Conservation (phyloP, 2,888 invertebrate species). For the Alcis repandata region DNA sequence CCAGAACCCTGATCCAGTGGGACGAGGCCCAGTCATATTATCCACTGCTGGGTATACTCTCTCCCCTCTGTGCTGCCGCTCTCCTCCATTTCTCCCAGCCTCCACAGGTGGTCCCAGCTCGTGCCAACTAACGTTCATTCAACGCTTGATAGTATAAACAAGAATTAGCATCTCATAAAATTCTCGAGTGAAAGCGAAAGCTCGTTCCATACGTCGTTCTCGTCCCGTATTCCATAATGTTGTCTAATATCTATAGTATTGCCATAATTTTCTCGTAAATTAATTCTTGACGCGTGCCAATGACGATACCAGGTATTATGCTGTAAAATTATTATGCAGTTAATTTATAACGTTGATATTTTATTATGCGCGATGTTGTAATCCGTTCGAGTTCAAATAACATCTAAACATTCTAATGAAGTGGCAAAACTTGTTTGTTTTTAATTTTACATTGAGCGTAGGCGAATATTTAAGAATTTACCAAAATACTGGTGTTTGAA, state of each 20-base stretch:
- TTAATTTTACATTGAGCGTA: not conserved
- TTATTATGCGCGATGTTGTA: slow-evolving; percentile 22
- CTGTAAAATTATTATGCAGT: slow-evolving; percentile 9
- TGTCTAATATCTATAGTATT: slow-evolving; percentile 1
- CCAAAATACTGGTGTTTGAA: not conserved
- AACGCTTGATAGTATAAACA: slow-evolving; percentile 17
- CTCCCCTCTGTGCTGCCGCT: not conserved
- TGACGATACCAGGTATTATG: slow-evolving; percentile 9
- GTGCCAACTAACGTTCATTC: slow-evolving; percentile 8
- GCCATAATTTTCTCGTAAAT: slow-evolving; percentile 4
- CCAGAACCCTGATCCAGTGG: too few species aligned
- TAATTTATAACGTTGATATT: slow-evolving; percentile 20
- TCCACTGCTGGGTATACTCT: not conserved
- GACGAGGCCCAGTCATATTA: too few species aligned
- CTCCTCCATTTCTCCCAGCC: not conserved
- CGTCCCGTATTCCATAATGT: slow-evolving; percentile 6
- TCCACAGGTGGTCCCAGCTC: not conserved
- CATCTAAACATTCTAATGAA: slow-evolving; percentile 19
- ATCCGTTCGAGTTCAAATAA: slow-evolving; percentile 11
- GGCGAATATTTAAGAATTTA: not conserved
- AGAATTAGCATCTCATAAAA: slow-evolving; percentile 28
- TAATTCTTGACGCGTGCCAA: slow-evolving; percentile 3
- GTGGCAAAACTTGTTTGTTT: slow-evolving; percentile 2
- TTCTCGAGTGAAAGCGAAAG: slow-evolving; percentile 40
- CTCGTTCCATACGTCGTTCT: slow-evolving; percentile 30